Percentiles rank a stretch among this genome's conserved stretches.
Conservation (phyloP, 2,113 vertebrate species). For the Morone saxatilis region DNA sequence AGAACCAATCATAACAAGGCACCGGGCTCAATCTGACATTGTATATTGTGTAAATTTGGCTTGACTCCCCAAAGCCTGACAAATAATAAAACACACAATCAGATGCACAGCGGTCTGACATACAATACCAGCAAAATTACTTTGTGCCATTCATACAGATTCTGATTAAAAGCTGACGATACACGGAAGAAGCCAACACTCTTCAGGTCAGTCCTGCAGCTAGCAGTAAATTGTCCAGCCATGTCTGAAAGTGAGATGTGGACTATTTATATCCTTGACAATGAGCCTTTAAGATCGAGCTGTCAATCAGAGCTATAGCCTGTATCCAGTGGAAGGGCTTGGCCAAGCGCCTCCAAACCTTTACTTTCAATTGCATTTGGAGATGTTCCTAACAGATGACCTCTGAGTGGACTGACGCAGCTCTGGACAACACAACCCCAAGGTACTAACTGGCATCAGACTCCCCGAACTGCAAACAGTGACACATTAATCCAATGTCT, state of each 20-base stretch:
- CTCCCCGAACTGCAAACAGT: conserved; percentile 8
- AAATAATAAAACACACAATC: conserved; percentile 44
- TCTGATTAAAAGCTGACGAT: conserved; percentile 47
- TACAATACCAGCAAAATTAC: conserved; percentile 27
- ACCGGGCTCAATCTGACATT: conserved; percentile 40
- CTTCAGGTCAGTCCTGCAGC: conserved; percentile 40
- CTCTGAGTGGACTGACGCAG: conserved; percentile 27
- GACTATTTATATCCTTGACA: conserved; percentile 76
- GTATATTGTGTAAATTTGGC: conserved; percentile 44
- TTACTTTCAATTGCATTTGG: conserved; percentile 68
- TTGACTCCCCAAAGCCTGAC: conserved; percentile 33
- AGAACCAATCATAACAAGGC: conserved; percentile 37
- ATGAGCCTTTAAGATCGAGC: conserved; percentile 72
- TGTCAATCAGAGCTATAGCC: conserved; percentile 63
- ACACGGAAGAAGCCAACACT: conserved; percentile 5
- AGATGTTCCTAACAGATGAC: conserved; percentile 47
- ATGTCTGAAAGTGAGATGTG: conserved; percentile 68
- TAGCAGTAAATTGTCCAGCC: conserved; percentile 64
- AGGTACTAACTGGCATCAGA: conserved; percentile 3
- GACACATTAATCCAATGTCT: neutral
- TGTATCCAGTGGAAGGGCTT: conserved; percentile 51
- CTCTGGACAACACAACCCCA: conserved; percentile 15
- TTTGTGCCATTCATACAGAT: conserved; percentile 35
- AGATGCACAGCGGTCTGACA: conserved; percentile 32
- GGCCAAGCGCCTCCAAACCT: conserved; percentile 61